A percentile compares a stretch with the other conserved stretches of the same genome.
phyloP scores from a whole-genome alignment of 2,113 vertebrate species.

The Bubalus kerabau region DNA sequence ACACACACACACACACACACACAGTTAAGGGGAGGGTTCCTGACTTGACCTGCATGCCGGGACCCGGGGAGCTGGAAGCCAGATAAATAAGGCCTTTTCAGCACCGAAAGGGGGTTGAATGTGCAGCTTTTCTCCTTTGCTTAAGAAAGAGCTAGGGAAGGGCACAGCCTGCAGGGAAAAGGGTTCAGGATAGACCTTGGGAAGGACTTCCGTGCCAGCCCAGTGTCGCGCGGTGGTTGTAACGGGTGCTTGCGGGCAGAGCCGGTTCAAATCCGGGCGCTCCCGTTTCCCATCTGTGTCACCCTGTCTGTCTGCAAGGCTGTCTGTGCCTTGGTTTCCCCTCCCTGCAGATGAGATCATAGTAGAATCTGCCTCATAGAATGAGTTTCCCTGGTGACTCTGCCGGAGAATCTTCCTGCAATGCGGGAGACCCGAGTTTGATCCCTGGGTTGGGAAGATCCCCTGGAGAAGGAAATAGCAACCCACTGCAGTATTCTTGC shows the following conservation, averaged over 20 bases:
- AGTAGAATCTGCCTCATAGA: fast-evolving
- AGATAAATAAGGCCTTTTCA: background rate
- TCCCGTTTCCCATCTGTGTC: fast-evolving
- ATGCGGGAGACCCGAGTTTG: background rate
- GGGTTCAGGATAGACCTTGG: background rate
- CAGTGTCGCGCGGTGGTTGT: fast-evolving
- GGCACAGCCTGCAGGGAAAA: background rate
- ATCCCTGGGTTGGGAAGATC: background rate
- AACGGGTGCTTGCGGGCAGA: background rate
- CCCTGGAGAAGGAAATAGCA: background rate
- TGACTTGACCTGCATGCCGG: background rate
- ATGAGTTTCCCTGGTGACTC: background rate
- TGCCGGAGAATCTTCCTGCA: background rate
- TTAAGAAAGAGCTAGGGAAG: background rate
- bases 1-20: background rate
- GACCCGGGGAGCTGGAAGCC: background rate
- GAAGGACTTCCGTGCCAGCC: background rate
- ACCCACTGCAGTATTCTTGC: background rate
- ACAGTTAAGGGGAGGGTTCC: background rate
- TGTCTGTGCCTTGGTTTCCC: background rate
- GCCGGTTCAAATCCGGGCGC: background rate
- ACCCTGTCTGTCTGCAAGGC: background rate
- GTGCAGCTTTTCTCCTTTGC: background rate
- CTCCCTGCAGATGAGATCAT: background rate
- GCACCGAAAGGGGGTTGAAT: background rate